Base-by-base conservation (phyloP, 2,797 vertebrate genomes). In the Sparidentex hasta region DNA sequence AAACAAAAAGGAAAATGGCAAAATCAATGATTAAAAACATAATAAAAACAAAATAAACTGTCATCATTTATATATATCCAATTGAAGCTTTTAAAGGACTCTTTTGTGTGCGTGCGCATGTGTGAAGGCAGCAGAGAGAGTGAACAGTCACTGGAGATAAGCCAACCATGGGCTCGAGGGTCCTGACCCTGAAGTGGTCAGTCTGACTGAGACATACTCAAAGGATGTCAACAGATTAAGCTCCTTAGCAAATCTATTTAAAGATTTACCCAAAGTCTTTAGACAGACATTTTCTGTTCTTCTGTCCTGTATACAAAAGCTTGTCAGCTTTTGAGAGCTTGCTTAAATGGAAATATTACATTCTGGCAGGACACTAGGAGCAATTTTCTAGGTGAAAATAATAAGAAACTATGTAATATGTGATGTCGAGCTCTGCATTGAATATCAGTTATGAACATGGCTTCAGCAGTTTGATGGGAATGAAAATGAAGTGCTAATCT, bases 171-270 rank as follows among this genome's bases (percentile, higher is more conserved):
- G 73, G 55, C 90, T 79, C 75, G 44, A 48, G 73, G 88, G 88
- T 88, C 87, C n/a, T 76, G 84, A 90, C 85, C 87, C 77, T 62
- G 16, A 21, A 82, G 84, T 86, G 84, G 81, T 84, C 81, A 80
- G 74, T 88, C 84, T 78, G 74, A 85, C 83, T 41, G 76, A 83
- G 80, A 82, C 78, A 86, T 70, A 83, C 71, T 88, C 82, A 78
- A 67, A 87, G 66, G 80, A 90, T 91, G 90, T 92, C 87, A 88
- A 79, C 86, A 86, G 87, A 91, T 89, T 85, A 90, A 80, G 83
- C 88, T 92, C 77, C 88, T 91, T 89, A 90, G 85, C 71, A 77
- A 88, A 81, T 81, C 87, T 93, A 91, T 91, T 91, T 88, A 78
- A 78, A 88, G 85, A 71, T 71, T 67, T 5, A 73, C 80, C 47